A percentile compares a stretch with the other conserved stretches of the same genome.
Evolutionary conservation across 2,113 vertebrate species (phyloP).

Genomic region (Zosterops borbonicus): DNA sequence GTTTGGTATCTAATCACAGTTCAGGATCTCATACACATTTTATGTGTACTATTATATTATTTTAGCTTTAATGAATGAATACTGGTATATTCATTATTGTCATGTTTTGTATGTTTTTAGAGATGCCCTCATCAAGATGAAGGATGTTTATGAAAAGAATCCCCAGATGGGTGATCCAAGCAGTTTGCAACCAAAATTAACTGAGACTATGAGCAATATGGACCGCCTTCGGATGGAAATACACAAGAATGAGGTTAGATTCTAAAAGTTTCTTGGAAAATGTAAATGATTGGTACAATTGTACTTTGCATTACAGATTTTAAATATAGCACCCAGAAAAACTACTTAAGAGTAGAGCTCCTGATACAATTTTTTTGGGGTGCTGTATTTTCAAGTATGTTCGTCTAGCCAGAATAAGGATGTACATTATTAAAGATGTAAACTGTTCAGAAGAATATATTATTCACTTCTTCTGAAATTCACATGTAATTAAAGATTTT

Average conservation of each 20-base stretch:
- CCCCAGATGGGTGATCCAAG: constrained; percentile 96
- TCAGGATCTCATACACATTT: background rate
- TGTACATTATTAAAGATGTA: background rate
- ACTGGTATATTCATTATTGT: background rate
- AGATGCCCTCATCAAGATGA: constrained; percentile 99
- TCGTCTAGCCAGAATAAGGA: background rate
- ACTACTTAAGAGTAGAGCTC: background rate
- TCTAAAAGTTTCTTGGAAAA: constrained; percentile 5
- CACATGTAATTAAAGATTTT: background rate
- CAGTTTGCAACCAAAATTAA: constrained; percentile 94
- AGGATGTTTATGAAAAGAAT: constrained; percentile 99
- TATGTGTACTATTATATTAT: no score
- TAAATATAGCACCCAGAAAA: background rate
- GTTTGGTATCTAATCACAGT: background rate
- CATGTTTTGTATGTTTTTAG: constrained; percentile 30
- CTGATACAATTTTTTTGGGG: background rate
- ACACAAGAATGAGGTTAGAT: constrained; percentile 92
- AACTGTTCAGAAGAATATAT: background rate
- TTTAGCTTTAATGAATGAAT: no score
- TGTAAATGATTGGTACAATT: background rate
- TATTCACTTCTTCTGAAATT: background rate
- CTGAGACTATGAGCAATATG: constrained; percentile 95
- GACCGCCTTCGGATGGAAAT: constrained; percentile 94
- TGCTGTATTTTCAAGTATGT: background rate
- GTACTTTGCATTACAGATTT: background rate